Evolutionary conservation across 2,113 vertebrate genomes (phyloP), one percentile per base, ranked within the genome.

Genomic region (Loxodonta africana): DNA sequence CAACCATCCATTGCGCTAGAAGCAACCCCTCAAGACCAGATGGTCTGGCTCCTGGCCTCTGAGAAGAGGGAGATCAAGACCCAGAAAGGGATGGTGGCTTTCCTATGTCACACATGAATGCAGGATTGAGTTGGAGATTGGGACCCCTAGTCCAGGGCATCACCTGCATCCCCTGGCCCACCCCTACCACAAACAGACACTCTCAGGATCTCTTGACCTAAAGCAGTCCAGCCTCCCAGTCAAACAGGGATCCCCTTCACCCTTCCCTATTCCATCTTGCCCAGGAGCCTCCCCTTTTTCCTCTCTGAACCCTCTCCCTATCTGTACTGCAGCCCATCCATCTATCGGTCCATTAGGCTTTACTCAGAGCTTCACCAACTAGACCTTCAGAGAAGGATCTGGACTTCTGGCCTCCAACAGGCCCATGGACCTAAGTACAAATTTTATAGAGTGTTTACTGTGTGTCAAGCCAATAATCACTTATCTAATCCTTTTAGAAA

Each of bases 51-150:
- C 20, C 71, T 8, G 4, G 12, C 33, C 41, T 81, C 46, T 21
- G 20, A 62, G 69, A 80, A 85, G 73, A 91, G 48, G 88, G 30
- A 90, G 88, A 83, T 30, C 63, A 12, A 93, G 20, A 76, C 21
- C 26, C 33, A n/a, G 53, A 80, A 46, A 30, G 0, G 1, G 73
- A n/a, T 8, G 4, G 46, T 28, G 46, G 7, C 53, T 62, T 88
- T 83, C 48, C 25, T 4, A 5, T 6, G 62, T 62, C 71, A 62
- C 95, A 46, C 8, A 48, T 21, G 41, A 65, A 15, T 1, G 28
- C 3, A 48, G 62, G 53, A 30, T 28, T 69, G 71, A 33, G 33
- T 74, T 8, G 48, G 51, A 25, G n/a, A 5, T 23, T 28, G 62
- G 85, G n/a, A 83, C 3, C 3, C 73, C 18, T 71, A 25, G 71